These are phyloP conservation scores for Lethrus apterus DNA, from an alignment of 1,140 invertebrate genomes.

Conservation along the genomic window DNA sequence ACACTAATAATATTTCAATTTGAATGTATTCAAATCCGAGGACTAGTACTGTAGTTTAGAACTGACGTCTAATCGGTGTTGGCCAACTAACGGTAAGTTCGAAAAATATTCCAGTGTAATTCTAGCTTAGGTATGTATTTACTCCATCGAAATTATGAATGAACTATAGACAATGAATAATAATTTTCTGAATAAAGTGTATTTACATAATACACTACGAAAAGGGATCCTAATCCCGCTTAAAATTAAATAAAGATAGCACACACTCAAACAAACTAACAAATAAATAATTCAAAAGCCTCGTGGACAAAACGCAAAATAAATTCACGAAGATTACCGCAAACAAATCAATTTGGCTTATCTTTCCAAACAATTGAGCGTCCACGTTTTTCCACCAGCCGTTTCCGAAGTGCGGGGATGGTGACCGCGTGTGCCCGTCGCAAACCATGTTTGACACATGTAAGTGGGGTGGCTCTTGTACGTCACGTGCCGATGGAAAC, in stretches of 20 bases:
- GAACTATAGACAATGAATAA: too few species aligned
- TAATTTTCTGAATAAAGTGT: too few species aligned
- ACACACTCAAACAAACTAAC: constrained; percentile 22
- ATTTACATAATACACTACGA: too few species aligned
- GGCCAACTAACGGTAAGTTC: too few species aligned
- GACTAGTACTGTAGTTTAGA: too few species aligned
- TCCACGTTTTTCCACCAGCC: neutral
- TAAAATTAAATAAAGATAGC: constrained; percentile 26
- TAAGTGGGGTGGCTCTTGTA: constrained; percentile 38
- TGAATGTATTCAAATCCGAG: too few species aligned
- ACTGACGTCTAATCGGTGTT: too few species aligned
- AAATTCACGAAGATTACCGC: constrained; percentile 26
- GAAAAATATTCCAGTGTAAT: too few species aligned
- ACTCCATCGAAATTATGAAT: too few species aligned
- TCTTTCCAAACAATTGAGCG: constrained; percentile 35
- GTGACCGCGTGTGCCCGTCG: constrained; percentile 13
- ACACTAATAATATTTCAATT: too few species aligned
- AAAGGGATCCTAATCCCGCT: too few species aligned
- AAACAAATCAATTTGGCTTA: constrained; percentile 32
- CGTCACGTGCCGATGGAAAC: constrained; percentile 23
- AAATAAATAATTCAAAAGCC: constrained; percentile 32
- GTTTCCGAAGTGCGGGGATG: constrained; percentile 2
- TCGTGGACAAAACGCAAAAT: constrained; percentile 19
- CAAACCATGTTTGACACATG: constrained; percentile 40
- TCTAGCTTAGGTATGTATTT: too few species aligned